Base-by-base conservation (phyloP, 2,113 vertebrate species). In the Pteruthius melanotis region DNA sequence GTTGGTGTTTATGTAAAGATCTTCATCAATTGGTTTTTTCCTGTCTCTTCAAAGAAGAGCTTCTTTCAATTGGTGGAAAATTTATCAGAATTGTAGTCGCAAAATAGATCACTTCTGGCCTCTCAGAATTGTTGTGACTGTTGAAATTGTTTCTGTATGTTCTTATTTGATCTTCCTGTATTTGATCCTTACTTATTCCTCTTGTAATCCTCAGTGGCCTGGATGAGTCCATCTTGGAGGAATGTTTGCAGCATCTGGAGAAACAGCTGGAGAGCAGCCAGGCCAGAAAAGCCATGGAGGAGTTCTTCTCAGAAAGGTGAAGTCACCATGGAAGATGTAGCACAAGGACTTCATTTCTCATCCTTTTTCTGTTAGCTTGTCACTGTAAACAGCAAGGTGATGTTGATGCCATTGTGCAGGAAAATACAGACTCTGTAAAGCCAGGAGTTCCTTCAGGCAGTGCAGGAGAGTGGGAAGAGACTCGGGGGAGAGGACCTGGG, bases 271-370 rank as follows among this genome's bases (percentile, higher is more conserved):
- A 99, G 94, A 99, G 98, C 97, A 99, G 97, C 97, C 99, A 99
- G 95, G 99, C 99, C 56, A 98, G 99, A 59, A 99, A 99, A 97
- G 99, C 99, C 79, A 99, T 99, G 99, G 99, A 99, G 87, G 99
- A 99, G 74, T 99, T 99, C 97, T 99, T 99, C 86, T 99, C 99
- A 7, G 99, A 99, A 96, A 99, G 99, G 99, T 99, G 98, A 96
- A 89, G 23, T 47, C 30, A 28, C 39, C 13, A 2, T 47, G 33
- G 42, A 22, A 79, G 33, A 30, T 57, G 9, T 42, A 83, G 53
- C 18, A 53, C n/a, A 39, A 57, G 45, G 54, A 17, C 37, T 63
- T 49, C 0, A 11, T 52, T 80, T 81, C 52, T 72, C 10, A 14
- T 85, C 35, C 15, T 45, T 87, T 70, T 49, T 24, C 35, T 76